Base-by-base conservation (phyloP, 1,140 invertebrate species). In the Leguminivora glycinivorella region DNA sequence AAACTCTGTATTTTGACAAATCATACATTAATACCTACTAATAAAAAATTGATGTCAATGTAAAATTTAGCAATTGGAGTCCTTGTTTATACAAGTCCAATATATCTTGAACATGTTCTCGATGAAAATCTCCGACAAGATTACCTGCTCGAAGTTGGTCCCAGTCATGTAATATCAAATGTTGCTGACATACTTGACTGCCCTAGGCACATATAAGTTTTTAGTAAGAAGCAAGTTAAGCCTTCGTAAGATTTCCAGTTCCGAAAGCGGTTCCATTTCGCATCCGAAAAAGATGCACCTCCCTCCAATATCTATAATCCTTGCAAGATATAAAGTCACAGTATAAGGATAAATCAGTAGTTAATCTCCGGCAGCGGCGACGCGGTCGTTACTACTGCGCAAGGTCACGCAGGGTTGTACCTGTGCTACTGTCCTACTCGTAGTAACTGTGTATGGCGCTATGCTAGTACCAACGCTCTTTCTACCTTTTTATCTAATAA, bases 121-220 rank as follows among this genome's bases (percentile, higher is more conserved):
- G 38, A 40, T 40, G 4, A 40, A 40, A 40, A 40, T 40, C 38
- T 40, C 38, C 12, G 38, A 40, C 38, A 40, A 40, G 38, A 40
- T 40, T 40, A 40, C 38, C 38, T 40, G 38, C 38, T 40, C 38
- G 38, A 40, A 40, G 38, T 40, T 40, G 38, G 12, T 40, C 38
- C 38, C 38, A 40, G 38, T 40, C 38, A 40, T 40, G 38, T 40
- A 40, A 40, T 40, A 40, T 40, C 38, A 40, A 40, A 40, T 40
- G 38, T 40, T 40, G 38, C 38, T 40, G 38, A 40, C 38, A 40
- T 40, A 40, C 38, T 40, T 40, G 38, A 40, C 38, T 40, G 38
- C 38, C 38, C 5, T 5, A 40, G 38, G 38, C 38, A 40, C 38
- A 40, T 40, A 40, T 10, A 40, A 40, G 38, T 40, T 40, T 40